phyloP scores from a whole-genome alignment of 1,140 invertebrate species.

The Camponotus floridanus region DNA sequence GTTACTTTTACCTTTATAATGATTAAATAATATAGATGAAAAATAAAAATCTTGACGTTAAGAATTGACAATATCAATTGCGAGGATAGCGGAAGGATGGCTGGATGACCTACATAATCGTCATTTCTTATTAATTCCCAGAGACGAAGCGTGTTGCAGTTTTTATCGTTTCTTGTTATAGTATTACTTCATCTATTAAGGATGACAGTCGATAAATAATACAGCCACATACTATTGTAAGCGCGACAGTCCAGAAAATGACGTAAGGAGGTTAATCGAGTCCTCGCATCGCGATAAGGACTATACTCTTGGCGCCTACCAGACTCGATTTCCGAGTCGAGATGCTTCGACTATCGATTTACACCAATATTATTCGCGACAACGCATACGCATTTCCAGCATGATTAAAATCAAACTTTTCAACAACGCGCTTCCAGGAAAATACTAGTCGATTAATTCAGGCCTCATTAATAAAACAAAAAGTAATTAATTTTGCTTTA shows the following conservation, averaged over 20 bases:
- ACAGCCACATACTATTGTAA: constrained; percentile 47
- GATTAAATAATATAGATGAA: constrained; percentile 35
- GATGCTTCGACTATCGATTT: constrained; percentile 32
- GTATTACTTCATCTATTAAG: constrained; percentile 49
- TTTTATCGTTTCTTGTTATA: constrained; percentile 52
- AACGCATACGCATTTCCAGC: too few species aligned
- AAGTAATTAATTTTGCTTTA: neutral
- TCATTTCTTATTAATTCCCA: constrained; percentile 41
- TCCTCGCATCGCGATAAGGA: constrained; percentile 57
- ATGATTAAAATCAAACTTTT: neutral
- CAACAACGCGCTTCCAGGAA: neutral
- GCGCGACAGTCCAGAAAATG: constrained; percentile 45
- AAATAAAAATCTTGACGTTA: constrained; percentile 38
- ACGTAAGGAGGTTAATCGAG: constrained; percentile 62
- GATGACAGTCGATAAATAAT: constrained; percentile 54
- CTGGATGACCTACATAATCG: constrained; percentile 20
- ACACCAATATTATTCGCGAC: constrained; percentile 32
- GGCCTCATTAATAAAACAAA: neutral
- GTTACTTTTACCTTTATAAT: constrained; percentile 16
- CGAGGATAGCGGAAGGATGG: neutral
- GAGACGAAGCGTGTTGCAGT: constrained; percentile 29
- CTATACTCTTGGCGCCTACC: constrained; percentile 21
- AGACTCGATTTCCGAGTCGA: constrained; percentile 56
- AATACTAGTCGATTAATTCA: neutral
- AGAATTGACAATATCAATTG: constrained; percentile 35